Evolutionary conservation across 2,797 vertebrate genomes (phyloP), one percentile per base, ranked within the genome.

Genomic region (Enteromius argenteus): DNA sequence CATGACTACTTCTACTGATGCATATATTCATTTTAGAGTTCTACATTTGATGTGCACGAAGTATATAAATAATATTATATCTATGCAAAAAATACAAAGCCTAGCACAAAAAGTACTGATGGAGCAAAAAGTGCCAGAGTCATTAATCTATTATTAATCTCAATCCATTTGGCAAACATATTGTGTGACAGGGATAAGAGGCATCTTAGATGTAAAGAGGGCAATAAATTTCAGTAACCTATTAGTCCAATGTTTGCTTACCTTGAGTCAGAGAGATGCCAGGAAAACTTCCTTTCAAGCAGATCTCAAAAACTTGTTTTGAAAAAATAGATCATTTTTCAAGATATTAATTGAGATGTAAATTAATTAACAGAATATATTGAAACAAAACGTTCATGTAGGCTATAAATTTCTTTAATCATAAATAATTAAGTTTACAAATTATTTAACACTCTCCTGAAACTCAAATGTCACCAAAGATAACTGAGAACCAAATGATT

Each of bases 131-230:
- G 83, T 74, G 90, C 58, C 80, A 83, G 60, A 46, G 58, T 80
- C 86, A 89, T 93, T 94, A 90, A 94, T 94, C 89, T 92, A 93
- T 94, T 94, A 94, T 94, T 94, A 86, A 94, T 92, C 84, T 73
- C 49, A 42, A 60, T 86, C 88, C 89, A 87, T 90, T 93, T 92
- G 84, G 80, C 84, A 89, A 89, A 90, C 49, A 67, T 85, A 81
- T 89, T 90, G 76, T 80, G 73, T 62, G 64, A 80, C 74, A 46
- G 58, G 64, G 37, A n/a, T 53, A 60, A 49, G 60, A 49, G 39
- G 49, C 37, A 37, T 27, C 37, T 42, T 71, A 66, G 21, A 80
- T 56, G 69, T 84, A 77, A 86, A 86, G 51, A 86, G 72, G 68
- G 67, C 53, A 69, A 80, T 86, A 80, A 64, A 85, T 71, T 53